Evolutionary conservation across 2,888 invertebrate species (phyloP), one percentile per base, ranked within the genome.

Genomic region (Tenthredo scrophulariae): DNA sequence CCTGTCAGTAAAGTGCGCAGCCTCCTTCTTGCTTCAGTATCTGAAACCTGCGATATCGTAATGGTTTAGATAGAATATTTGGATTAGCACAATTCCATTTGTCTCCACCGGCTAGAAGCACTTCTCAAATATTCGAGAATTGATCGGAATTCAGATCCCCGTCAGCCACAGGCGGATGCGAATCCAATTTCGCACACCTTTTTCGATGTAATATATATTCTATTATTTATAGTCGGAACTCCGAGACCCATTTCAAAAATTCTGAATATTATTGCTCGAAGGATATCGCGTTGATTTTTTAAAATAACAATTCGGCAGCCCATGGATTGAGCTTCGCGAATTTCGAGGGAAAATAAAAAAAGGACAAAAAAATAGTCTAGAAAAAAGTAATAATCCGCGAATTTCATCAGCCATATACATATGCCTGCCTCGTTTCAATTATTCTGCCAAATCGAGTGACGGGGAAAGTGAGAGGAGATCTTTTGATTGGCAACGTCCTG

Each of bases 1-100:
- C 72, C 72, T 74, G 43, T 74, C 72, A 43, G 72, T 74, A 74
- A 74, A 74, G 72, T 74, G 72, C 72, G 72, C 40, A 74, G 72
- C 22, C 22, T 43, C 43, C 72, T 43, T 22, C 13, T 37, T 22
- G 70, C 72, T 74, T n/a, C 22, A 3, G 43, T 9, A 40, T 74
- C 10, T 40, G 10, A 40, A 74, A 43, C 1, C 72, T 74, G n/a
- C 18, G 43, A 74, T 3, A n/a, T 43, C 72, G 43, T 74, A 40
- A 74, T 74, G 43, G 72, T 26, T 10, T 43, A 43, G 72, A 43
- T 22, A 40, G 72, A 40, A 74, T 43, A 43, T 43, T 74, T 22
- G 72, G 43, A 74, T 74, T 74, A 74, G 43, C 72, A 29, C 40
- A n/a, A 9, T 22, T 43, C 22, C 67, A 13, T 26, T 62, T 26